Base-by-base conservation (phyloP, 2,888 invertebrate genomes). In the Thecocarcelia acutangulata region DNA sequence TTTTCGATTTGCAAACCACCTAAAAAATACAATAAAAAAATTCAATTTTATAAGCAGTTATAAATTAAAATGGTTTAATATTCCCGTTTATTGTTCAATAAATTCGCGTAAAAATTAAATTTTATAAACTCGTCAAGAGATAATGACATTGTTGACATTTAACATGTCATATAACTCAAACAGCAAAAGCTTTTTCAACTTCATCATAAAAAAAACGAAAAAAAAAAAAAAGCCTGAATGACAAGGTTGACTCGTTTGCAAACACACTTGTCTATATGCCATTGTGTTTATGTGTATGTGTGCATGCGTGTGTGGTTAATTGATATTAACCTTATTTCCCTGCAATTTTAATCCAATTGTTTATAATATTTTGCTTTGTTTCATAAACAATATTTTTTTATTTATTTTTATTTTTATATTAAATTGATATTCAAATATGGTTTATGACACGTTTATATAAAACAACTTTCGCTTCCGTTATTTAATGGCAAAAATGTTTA, bases 1-100 rank as follows among this genome's bases (percentile, higher is more conserved):
- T 95, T 95, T 86, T 94, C 94, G 87, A 98, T 98, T 92, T 97
- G 97, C 85, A 98, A 92, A 59, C 90, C 89, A 83, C 91, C 91
- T 91, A 78, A 11, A 77, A n/a, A 64, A n/a, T 37, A 46, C 44
- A 40, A 48, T 48, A 54, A 11, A 48, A 15, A 50, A 69, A 56
- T 50, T 28, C 9, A 37, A 46, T 17, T 37, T 19, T 63, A 46
- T 1, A 33, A 42, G 21, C 11, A 37, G 8, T 66, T 37, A 12
- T 33, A 40, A 69, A 50, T 17, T 21, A 50, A 17, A 24, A 52
- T 40, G 48, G 59, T 33, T 73, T 42, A 40, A 72, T 64, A 37
- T 50, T 24, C 6, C 5, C 48, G 33, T 73, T 54, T 54, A 50
- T 68, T 46, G 33, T 56, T 46, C 15, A 59, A 80, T 24, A 52